Conservation (phyloP, 1,140 invertebrate genomes). For the Ectropis grisescens region DNA sequence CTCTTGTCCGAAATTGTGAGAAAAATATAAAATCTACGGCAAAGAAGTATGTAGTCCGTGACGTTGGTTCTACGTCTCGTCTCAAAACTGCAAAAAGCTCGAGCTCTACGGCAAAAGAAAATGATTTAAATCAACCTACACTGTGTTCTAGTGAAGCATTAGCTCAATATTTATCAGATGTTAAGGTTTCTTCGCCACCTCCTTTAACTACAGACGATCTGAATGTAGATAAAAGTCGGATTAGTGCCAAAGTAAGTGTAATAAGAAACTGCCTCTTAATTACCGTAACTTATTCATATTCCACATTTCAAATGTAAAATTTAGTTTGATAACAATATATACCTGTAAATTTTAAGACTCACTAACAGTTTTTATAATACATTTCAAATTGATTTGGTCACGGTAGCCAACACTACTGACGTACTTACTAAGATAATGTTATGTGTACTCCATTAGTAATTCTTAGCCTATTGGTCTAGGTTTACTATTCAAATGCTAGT, state of each 20-base stretch:
- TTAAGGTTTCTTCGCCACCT: conserved; percentile 24
- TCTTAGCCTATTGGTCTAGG: too few relatives aligned
- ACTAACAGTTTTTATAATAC: too few relatives aligned
- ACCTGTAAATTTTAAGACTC: too few relatives aligned
- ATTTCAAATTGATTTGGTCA: too few relatives aligned
- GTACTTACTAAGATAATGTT: too few relatives aligned
- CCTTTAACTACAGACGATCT: conserved; percentile 18
- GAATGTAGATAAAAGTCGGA: conserved; percentile 25
- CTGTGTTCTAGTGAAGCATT: conserved; percentile 44
- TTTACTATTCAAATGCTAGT: too few relatives aligned
- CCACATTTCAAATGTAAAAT: too few relatives aligned
- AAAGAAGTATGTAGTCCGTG: conserved; percentile 15
- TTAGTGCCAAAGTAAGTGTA: conserved; percentile 32
- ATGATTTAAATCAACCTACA: conserved; percentile 27
- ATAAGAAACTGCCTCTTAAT: too few relatives aligned
- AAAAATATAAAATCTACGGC: conserved; percentile 19
- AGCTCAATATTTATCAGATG: conserved; percentile 40
- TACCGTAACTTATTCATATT: too few relatives aligned
- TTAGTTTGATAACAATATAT: too few relatives aligned
- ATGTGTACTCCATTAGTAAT: too few relatives aligned
- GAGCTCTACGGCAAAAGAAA: conserved; percentile 17
- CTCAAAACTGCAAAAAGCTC: conserved; percentile 2
- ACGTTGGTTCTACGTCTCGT: conserved; percentile 24
- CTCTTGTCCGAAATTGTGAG: conserved; percentile 39
- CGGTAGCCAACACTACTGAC: too few relatives aligned